Evolutionary conservation across 2,113 vertebrate species (phyloP).

Genomic region (Austrofundulus limnaeus): DNA sequence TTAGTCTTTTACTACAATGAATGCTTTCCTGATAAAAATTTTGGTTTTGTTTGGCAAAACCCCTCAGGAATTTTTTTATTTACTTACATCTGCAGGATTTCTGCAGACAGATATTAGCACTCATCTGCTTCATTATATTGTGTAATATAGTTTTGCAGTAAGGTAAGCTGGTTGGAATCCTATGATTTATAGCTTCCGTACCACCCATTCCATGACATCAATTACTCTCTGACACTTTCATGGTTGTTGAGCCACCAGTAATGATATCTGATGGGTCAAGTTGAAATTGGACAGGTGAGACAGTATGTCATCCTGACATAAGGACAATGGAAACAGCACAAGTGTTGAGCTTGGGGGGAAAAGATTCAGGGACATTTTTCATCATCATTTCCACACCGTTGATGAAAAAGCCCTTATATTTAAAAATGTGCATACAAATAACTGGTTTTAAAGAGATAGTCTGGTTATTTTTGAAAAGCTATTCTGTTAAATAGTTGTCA

Average conservation of each 20-base stretch:
- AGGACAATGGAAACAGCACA: slow-evolving; percentile 53
- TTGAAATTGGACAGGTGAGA: slow-evolving; percentile 73
- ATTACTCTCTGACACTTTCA: slow-evolving; percentile 74
- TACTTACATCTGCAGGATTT: slow-evolving; percentile 4
- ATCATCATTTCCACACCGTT: slow-evolving; percentile 25
- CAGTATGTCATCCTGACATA: slow-evolving; percentile 63
- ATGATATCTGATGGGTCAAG: slow-evolving; percentile 73
- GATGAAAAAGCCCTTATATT: slow-evolving; percentile 22
- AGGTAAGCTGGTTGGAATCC: slow-evolving; percentile 29
- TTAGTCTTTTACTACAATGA: not conserved
- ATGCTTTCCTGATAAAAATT: slow-evolving; percentile 7
- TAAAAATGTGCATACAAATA: not conserved
- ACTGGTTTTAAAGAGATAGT: not conserved
- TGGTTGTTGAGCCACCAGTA: slow-evolving; percentile 63
- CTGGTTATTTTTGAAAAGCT: too few relatives aligned
- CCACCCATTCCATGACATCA: slow-evolving; percentile 61
- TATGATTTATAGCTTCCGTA: slow-evolving; percentile 61
- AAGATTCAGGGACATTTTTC: slow-evolving; percentile 26
- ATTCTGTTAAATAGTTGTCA: too few relatives aligned
- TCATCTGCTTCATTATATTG: slow-evolving; percentile 31
- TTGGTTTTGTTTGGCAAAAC: slow-evolving; percentile 3
- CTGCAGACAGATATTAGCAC: slow-evolving; percentile 3
- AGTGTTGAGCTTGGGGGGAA: slow-evolving; percentile 23
- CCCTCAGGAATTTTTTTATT: slow-evolving; percentile 1
- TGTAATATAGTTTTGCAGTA: slow-evolving; percentile 29